A percentile compares a stretch with the other conserved stretches of the same genome.
phyloP scores from a whole-genome alignment of 2,113 vertebrate species.

The Verasper variegatus region DNA sequence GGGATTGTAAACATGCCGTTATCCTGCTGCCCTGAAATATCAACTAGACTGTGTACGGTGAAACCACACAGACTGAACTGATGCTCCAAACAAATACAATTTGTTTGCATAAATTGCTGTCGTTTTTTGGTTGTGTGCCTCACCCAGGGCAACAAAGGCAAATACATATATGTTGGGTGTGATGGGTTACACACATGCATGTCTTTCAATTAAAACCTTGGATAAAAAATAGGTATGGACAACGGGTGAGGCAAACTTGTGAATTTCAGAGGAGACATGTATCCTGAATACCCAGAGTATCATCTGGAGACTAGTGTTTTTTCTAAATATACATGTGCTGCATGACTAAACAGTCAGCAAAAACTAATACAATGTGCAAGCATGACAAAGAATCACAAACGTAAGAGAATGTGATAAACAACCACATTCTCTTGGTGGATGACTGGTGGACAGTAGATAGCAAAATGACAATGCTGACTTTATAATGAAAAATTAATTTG shows the following conservation, averaged over 20 bases:
- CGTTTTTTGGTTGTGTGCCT: neutral
- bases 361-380: neutral
- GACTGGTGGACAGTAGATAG: neutral
- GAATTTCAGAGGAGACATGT: no score
- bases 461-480: neutral
- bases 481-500: conserved; percentile 7
- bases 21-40: neutral
- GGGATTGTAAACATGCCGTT: neutral
- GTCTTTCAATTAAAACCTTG: neutral
- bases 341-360: conserved; percentile 9
- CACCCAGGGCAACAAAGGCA: neutral
- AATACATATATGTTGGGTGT: no score
- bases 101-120: neutral
- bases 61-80: neutral
- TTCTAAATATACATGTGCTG: neutral
- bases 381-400: neutral
- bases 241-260: no score
- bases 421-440: neutral
- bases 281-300: no score
- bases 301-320: no score
- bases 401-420: neutral
- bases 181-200: neutral
- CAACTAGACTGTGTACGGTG: no score
- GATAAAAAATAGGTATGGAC: neutral
- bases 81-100: neutral